Base-by-base conservation (phyloP, 2,888 invertebrate species). In the Cephus runcator region DNA sequence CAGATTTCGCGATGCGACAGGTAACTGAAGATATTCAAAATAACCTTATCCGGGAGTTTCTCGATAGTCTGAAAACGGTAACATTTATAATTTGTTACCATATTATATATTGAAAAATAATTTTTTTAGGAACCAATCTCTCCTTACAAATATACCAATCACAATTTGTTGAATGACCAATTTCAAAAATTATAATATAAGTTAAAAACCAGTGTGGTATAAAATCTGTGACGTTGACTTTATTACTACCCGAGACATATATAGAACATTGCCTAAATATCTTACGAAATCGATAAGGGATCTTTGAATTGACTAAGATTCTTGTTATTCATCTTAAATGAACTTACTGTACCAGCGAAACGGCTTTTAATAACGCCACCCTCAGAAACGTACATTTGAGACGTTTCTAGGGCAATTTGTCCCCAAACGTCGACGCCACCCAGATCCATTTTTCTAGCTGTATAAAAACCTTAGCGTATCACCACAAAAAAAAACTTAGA, bases 41-140 rank as follows among this genome's bases (percentile, higher is more conserved):
- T 93, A 40, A 99, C 97, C 93, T 99, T 99, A 92, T 99, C 99
- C 15, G 99, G 99, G 69, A 99, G 93, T 92, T 98, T 98, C 92
- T 98, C 98, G 90, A 98, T 97, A 9, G 98, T 98, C 98, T 98
- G 93, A 40, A 94, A 93, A 81, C 85, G 81, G 84, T 78, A 83
- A 81, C 80, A 82, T 15, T 15, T 4, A 33, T 33, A 74, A 31
- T 34, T 56, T 9, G 3, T 56, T 2, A 71, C 71, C 12, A 23
- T 71, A 30, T 71, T 71, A 30, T 30, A 71, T 30, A 15, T 71
- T 23, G 9, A 23, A 23, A 23, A 56, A 56, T 56, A 56, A 23
- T 23, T 23, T 56, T 56, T 56, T 40, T 23, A 9, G 9, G 23
- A 0, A 9, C 9, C 9, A 56, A 15, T 6, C 0, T 23, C 9